phyloP scores from a whole-genome alignment of 2,797 vertebrate genomes.

The Lycodopsis pacificus region DNA sequence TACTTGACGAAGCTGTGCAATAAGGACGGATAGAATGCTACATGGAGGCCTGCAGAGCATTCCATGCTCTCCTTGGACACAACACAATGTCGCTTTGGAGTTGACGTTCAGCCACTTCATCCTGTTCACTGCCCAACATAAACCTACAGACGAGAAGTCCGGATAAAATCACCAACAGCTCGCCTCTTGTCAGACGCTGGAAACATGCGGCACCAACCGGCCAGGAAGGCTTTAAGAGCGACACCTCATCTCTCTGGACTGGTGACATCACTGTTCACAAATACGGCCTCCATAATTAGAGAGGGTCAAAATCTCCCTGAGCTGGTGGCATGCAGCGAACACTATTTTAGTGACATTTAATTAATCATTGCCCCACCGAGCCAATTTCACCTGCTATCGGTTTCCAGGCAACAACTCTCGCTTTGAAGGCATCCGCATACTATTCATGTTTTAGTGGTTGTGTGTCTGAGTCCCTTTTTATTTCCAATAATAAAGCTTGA shows the following conservation, averaged over 20 bases:
- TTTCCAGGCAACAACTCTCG: slow-evolving; percentile 57
- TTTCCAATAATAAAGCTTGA: not conserved
- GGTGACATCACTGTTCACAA: not conserved
- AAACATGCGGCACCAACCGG: not conserved
- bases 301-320: slow-evolving; percentile 1
- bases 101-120: not conserved
- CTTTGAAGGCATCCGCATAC: slow-evolving; percentile 25
- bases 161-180: slow-evolving; percentile 5
- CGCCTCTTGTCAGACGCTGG: not conserved
- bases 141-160: not conserved
- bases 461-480: not conserved
- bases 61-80: not conserved
- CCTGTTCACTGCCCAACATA: not conserved
- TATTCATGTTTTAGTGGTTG: slow-evolving; percentile 21
- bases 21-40: not conserved
- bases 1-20: not conserved
- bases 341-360: slow-evolving; percentile 26
- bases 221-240: not conserved
- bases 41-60: not conserved
- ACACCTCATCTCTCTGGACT: slow-evolving; percentile 6
- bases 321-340: slow-evolving; percentile 19
- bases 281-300: slow-evolving; percentile 9
- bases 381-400: slow-evolving; percentile 23
- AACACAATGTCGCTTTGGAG: not conserved
- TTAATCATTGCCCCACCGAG: slow-evolving; percentile 50